These are phyloP conservation scores for Platyrinchus mystaceus DNA, from an alignment of 2,797 vertebrate species.

Conservation along the genomic window DNA sequence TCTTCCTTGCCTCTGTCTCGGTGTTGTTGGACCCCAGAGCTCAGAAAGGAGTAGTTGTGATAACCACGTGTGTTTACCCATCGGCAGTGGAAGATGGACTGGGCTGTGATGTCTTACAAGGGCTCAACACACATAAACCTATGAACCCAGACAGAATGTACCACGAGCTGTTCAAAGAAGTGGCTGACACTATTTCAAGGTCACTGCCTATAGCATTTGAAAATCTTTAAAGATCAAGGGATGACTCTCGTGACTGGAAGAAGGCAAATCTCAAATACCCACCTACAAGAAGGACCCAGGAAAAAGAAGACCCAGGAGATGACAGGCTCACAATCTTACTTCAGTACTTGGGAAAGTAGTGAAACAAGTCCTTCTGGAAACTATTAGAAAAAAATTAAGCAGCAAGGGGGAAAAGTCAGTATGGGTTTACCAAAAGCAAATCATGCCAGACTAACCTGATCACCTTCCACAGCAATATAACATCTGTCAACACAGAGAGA, in stretches of 20 bases:
- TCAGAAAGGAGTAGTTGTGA: neutral
- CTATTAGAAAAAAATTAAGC: neutral
- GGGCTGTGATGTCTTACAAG: neutral
- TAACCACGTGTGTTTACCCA: rapidly evolving
- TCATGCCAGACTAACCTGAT: neutral
- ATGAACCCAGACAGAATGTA: too few species aligned
- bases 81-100: neutral
- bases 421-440: neutral
- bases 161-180: neutral
- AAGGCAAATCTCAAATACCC: neutral
- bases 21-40: neutral
- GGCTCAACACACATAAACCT: neutral
- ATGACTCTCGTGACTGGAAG: neutral
- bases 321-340: neutral
- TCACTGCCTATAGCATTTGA: neutral
- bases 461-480: neutral
- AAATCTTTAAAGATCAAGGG: neutral
- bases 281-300: neutral
- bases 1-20: neutral
- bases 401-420: neutral
- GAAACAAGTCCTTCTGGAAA: neutral
- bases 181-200: neutral
- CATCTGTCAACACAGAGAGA: neutral
- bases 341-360: neutral
- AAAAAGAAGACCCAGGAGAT: neutral